Percentiles rank a stretch among this genome's conserved stretches.
These are phyloP conservation scores for Conus betulinus DNA, from an alignment of 1,140 invertebrate species.

Conservation along the genomic window DNA sequence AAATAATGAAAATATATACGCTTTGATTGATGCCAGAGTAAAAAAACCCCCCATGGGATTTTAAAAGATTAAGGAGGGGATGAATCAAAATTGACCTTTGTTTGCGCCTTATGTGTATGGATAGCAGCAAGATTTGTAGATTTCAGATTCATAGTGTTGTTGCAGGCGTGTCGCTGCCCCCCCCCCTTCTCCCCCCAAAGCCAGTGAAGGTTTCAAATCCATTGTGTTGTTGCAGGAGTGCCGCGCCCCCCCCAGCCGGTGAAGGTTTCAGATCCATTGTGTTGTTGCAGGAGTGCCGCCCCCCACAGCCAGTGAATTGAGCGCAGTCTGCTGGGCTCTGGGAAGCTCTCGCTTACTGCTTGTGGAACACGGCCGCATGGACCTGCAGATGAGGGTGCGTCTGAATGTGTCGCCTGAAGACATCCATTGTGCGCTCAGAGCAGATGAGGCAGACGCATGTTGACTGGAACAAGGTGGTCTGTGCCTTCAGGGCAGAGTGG, in stretches of 20 bases:
- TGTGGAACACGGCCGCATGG: conserved; percentile 80
- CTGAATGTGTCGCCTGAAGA: conserved; percentile 92
- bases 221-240: conserved; percentile 51
- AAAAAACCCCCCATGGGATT: too few relatives aligned
- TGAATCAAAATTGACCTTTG: too few relatives aligned
- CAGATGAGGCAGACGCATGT: neutral
- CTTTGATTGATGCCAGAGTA: too few relatives aligned
- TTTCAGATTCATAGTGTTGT: neutral
- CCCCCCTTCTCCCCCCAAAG: conserved; percentile 72
- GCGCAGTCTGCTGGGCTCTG: conserved; percentile 80
- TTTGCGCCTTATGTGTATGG: too few relatives aligned
- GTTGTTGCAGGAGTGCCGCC: conserved; percentile 61
- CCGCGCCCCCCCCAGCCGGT: conserved; percentile 71
- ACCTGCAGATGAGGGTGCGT: conserved; percentile 85
- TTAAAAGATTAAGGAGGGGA: too few relatives aligned
- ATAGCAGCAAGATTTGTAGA: too few relatives aligned
- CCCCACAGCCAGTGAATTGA: conserved; percentile 77
- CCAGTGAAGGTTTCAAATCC: conserved; percentile 62
- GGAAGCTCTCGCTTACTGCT: conserved; percentile 82
- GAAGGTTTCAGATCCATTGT: conserved; percentile 53
- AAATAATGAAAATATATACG: too few relatives aligned
- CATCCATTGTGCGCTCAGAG: conserved; percentile 86
- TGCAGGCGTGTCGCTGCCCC: conserved; percentile 61
- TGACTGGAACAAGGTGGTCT: too few relatives aligned
- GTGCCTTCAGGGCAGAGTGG: too few relatives aligned